Base-by-base conservation (phyloP, 2,888 invertebrate genomes). In the Drosophila aldrichi region DNA sequence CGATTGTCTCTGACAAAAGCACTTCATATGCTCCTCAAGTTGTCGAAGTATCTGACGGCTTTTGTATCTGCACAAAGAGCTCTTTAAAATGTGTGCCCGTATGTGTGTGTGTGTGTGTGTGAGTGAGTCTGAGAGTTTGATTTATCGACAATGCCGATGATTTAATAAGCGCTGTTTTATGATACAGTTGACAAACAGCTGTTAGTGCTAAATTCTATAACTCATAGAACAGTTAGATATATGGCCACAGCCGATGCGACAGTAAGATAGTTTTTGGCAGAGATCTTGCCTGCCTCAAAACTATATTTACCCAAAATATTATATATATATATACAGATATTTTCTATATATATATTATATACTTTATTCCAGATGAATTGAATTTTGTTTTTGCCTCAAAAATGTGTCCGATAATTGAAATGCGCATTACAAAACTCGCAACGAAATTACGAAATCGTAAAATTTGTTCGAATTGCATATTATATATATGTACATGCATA, bases 1-100 rank as follows among this genome's bases (percentile, higher is more conserved):
- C 70, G 69, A 76, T 74, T 55, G 69, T 46, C 51, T 52, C 46
- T 43, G 49, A 78, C 88, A 87, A 82, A 87, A 71, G 51, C 85
- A 81, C 88, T 87, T 68, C 52, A 84, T 54, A 52, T 59, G 51
- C 69, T 72, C 59, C 55, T 61, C 56, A 70, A 65, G 66, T 63
- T 36, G 34, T 12, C 32, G 49, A 59, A 79, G 85, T 70, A 77
- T 77, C 65, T 74, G 18, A 29, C 25, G 48, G 62, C 74, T 77
- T 78, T 78, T 77, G 69, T 77, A 38, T 57, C 62, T 59, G 58
- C 49, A 77, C 73, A 76, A 77, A 77, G 73, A 77, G 55, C 61
- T 58, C 57, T 74, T 56, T 48, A 43, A 58, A 16, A 46, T 44
- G 56, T 18, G 3, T 57, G 2, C 25, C 8, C 46, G 34, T 44